phyloP scores from a whole-genome alignment of 2,113 vertebrate genomes.

The Lamprologus speciosus region DNA sequence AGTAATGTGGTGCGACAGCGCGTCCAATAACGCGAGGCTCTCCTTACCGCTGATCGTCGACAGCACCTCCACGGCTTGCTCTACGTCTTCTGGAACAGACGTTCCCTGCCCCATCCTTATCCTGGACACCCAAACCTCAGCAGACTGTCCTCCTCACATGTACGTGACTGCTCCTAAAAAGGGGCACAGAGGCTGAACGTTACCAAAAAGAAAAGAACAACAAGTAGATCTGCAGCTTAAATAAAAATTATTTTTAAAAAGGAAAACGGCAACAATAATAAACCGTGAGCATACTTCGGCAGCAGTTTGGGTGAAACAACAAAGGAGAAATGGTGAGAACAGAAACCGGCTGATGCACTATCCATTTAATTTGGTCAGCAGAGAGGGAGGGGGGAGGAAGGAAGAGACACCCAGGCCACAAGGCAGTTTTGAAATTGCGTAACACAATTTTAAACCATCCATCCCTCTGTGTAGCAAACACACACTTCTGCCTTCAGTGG shows the following conservation, averaged over 20 bases:
- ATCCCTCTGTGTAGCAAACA: neutral
- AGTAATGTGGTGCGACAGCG: neutral
- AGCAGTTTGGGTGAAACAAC: neutral
- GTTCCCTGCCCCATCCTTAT: constrained; percentile 7
- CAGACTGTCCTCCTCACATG: neutral
- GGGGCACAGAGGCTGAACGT: neutral
- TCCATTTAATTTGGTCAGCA: constrained; percentile 26
- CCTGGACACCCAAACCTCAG: neutral
- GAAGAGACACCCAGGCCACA: neutral
- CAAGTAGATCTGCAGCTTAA: neutral
- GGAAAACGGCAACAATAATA: neutral
- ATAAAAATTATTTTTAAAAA: neutral
- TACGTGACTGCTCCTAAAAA: neutral
- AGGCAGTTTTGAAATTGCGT: neutral
- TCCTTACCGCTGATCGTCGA: constrained; percentile 10
- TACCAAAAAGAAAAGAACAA: neutral
- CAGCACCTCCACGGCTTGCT: constrained; percentile 1
- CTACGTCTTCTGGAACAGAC: constrained; percentile 3
- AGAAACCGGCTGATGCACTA: neutral
- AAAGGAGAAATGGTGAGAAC: neutral
- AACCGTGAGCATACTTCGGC: neutral
- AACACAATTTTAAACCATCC: constrained; percentile 20
- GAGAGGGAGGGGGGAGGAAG: constrained; percentile 8
- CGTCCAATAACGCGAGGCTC: neutral
- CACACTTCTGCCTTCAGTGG: neutral